Base-by-base conservation (phyloP, 1,140 invertebrate species). In the Lethocerus indicus region DNA sequence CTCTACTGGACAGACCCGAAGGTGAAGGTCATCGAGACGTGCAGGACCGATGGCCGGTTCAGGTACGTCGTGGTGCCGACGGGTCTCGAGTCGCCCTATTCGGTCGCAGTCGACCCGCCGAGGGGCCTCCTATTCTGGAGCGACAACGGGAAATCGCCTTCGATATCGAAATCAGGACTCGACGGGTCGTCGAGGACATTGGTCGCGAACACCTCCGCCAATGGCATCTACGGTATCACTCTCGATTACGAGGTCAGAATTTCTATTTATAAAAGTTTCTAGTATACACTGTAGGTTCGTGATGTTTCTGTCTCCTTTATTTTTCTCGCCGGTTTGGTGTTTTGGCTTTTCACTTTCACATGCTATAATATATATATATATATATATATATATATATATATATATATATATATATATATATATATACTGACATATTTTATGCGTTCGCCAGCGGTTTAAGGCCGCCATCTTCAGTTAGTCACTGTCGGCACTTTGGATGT, bases 1-100 rank as follows among this genome's bases (percentile, higher is more conserved):
- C 63, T 79, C 29, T 80, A 78, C 55, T 80, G 76, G 76, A 69
- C 74, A 26, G 73, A 78, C 61, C 69, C 71, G 4, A 67, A 68
- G 47, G 66, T 69, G 42, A 69, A 72, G 50, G 65, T 70, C 2
- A 76, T 79, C 42, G 73, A 78, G 61, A 65, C 72, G 5, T 59
- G 68, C 28, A 59, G 64, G 27, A 53, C 70, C 6, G 65, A 73
- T 58, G 72, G 72, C 13, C 63, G 62, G 13, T 57, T 62, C 54
- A 62, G 67, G 24, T 71, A 67, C 59, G 69, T 74, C 18, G 61
- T 74, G 4, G 58, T 75, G 3, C 59, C 67, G 9, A 59, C 60
- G 39, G 60, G 63, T 36, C 52, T 72, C 47, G 65, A 68, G n/a
- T 64, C 67, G 46, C 70, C 71, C 13, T 64, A 61, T 53, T 64